Conservation (phyloP, 2,888 invertebrate genomes). For the Aleiodes testaceus region DNA sequence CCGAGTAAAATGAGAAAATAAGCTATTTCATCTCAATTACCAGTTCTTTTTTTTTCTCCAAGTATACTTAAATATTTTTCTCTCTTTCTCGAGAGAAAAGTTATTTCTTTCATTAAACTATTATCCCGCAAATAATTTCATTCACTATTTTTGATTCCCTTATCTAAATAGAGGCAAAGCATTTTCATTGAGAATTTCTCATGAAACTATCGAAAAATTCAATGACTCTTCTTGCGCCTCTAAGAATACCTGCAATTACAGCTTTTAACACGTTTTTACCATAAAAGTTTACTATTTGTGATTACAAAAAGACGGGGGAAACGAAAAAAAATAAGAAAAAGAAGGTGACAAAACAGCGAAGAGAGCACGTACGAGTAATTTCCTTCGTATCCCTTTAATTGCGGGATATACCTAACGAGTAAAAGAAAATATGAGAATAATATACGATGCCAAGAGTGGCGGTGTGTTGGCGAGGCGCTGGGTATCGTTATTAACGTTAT, state of each 20-base stretch:
- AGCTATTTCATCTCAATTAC: too few relatives aligned
- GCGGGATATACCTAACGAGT: conserved; percentile 45
- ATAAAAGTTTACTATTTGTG: conserved; percentile 16
- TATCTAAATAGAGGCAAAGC: too few relatives aligned
- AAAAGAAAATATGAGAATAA: conserved; percentile 35
- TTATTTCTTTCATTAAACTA: too few relatives aligned
- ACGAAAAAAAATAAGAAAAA: conserved; percentile 17
- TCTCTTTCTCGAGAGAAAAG: too few relatives aligned
- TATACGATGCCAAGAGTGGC: conserved; percentile 28
- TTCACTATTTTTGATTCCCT: too few relatives aligned
- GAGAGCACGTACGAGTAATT: conserved; percentile 53
- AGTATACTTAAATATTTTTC: too few relatives aligned
- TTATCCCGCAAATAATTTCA: too few relatives aligned
- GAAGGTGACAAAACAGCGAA: conserved; percentile 38
- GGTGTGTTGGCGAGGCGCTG: conserved; percentile 17
- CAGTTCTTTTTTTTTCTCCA: too few relatives aligned
- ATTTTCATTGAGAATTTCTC: too few relatives aligned
- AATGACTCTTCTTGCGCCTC: too few relatives aligned
- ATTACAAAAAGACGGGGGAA: conserved; percentile 26
- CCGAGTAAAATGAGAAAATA: too few relatives aligned
- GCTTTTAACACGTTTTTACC: neutral
- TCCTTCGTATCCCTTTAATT: conserved; percentile 61
- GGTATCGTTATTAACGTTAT: conserved; percentile 43
- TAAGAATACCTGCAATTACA: neutral
- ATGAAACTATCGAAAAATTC: too few relatives aligned